Evolutionary conservation across 2,888 invertebrate genomes (phyloP), one percentile per base, ranked within the genome.

Genomic region (Andrena chrysosceles): DNA sequence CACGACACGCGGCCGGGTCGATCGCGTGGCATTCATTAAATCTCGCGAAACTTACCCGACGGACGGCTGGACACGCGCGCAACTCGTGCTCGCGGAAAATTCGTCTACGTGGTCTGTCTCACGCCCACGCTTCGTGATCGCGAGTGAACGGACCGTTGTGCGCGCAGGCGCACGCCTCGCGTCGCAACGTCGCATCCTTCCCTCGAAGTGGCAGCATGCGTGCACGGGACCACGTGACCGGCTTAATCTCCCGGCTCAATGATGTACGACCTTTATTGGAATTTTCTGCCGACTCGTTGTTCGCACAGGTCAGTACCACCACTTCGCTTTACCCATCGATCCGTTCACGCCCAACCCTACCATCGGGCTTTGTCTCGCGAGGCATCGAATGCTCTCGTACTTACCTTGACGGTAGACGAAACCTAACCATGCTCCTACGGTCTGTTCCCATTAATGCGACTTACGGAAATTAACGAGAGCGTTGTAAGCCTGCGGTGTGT

Each of bases 1-100:
- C 83, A 85, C 87, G 89, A 86, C 90, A 86, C 89, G 87, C 87
- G 68, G 76, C 81, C 82, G 90, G 86, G 75, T 78, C 88, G 89
- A 84, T 87, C 89, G 87, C 63, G 10, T 56, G 71, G 74, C 62
- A 72, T 76, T 81, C 79, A 73, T 84, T 68, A 83, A 87, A 87
- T 84, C 64, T 77, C 77, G 56, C 2, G 81, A 87, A 85, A 83
- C 60, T 77, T 75, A 52, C 1, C 59, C 29, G 77, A 31, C 73
- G 66, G 48, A 10, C 0, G 42, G 62, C 2, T 7, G 20, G 49
- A 31, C 35, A 33, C 59, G 23, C 35, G 48, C n/a, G 16, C 33
- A 20, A 10, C 49, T 10, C 54, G 54, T 23, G 29, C 7, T 16
- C 31, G 20, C 26, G 29, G 33, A 67, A 60, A 70, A 62, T 80